Evolutionary conservation across 2,797 vertebrate genomes (phyloP), one percentile per base, ranked within the genome.

Genomic region (Sebastes matsubarae): DNA sequence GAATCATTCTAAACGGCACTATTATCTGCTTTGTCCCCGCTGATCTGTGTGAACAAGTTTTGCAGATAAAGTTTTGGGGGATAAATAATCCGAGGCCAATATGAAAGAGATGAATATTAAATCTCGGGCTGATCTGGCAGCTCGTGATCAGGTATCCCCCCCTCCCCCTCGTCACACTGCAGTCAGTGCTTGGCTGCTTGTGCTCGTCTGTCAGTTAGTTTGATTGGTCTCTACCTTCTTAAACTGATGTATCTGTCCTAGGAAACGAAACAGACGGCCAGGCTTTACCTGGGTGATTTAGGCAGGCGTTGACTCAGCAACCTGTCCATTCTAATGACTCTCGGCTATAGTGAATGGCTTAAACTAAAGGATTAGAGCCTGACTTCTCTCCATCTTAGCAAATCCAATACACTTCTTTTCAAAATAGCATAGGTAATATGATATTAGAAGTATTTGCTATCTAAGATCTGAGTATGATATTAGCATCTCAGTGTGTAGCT

Each of bases 221-320:
- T 84, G 84, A 87, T 80, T 60, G 72, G 84, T 68, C 70, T 77
- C 18, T 27, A 46, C 82, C 85, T 76, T 69, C 77, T 77, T 61
- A 66, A 77, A 77, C 82, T 88, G 86, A 89, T 89, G 85, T 55
- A 86, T 87, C 79, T 86, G 82, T 83, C 83, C 79, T 79, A 74
- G 80, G 81, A 93, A 94, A 81, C 5, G n/a, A 90, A 91, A 61
- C 83, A 85, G 92, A 91, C 85, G 71, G 82, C 84, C 61, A 13
- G 79, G 84, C 87, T 87, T 91, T 91, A 87, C 84, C 88, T 89
- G 81, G 86, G 83, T 92, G 87, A 92, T 93, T 88, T 85, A 86
- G 88, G 66, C 63, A 75, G 85, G 68, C 68, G 10, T 36, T 59
- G 83, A 90, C 82, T 92, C 93, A 93, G 92, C 93, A 90, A 46